These are phyloP conservation scores for Griposia aprilina DNA, from an alignment of 2,888 invertebrate genomes.

Conservation along the genomic window DNA sequence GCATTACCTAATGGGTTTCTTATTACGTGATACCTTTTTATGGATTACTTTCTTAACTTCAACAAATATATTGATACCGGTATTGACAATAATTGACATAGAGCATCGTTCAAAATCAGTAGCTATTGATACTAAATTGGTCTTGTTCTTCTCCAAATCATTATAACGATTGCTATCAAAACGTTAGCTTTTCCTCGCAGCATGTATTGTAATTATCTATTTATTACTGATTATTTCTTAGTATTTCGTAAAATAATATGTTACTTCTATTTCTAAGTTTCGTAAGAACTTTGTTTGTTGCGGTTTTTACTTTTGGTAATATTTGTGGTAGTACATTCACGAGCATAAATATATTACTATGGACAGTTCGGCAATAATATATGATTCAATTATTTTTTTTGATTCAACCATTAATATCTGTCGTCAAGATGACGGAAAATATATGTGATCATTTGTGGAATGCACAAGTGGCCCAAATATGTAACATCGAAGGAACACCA, in stretches of 20 bases:
- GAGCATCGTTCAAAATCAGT: constrained; percentile 25
- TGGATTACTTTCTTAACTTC: neutral
- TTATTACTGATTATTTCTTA: constrained; percentile 10
- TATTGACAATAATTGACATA: neutral
- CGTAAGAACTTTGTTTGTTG: neutral
- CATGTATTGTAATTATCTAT: constrained; percentile 23
- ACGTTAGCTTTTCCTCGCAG: constrained; percentile 38
- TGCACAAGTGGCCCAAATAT: neutral
- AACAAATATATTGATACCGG: neutral
- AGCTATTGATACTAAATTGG: constrained; percentile 39
- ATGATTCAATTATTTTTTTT: too few relatives aligned
- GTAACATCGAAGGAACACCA: neutral
- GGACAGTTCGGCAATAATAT: neutral
- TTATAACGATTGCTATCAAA: constrained; percentile 11
- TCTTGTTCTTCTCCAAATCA: neutral
- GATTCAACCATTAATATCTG: neutral
- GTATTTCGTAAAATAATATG: neutral
- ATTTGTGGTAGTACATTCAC: neutral
- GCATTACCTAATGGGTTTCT: neutral
- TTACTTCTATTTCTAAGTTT: neutral
- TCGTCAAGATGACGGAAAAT: too few relatives aligned
- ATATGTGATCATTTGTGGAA: neutral
- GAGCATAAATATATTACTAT: neutral
- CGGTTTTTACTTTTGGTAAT: neutral
- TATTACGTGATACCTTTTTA: neutral